These are phyloP conservation scores for Alexandromys fortis DNA, from an alignment of 2,113 vertebrate genomes.

Conservation along the genomic window DNA sequence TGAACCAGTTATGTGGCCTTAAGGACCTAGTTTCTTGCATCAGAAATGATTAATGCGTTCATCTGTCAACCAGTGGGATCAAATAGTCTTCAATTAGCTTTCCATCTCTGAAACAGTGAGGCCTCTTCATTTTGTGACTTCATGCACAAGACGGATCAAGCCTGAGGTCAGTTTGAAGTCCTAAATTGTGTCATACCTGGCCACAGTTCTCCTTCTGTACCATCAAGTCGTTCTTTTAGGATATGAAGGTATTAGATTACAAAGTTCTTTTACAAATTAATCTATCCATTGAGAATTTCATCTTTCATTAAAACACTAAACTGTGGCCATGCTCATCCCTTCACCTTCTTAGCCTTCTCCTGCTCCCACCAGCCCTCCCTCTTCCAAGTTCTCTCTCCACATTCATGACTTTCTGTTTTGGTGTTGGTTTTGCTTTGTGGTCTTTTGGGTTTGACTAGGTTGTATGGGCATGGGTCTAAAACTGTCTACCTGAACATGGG, in stretches of 20 bases:
- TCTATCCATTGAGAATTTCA: background rate
- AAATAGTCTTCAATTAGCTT: background rate
- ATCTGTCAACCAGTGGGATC: background rate
- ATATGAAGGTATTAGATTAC: background rate
- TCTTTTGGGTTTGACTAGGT: background rate
- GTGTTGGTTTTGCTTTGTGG: background rate
- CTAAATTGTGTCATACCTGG: background rate
- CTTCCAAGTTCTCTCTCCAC: no score
- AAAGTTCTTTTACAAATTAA: background rate
- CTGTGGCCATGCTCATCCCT: background rate
- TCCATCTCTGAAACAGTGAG: background rate
- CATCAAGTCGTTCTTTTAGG: background rate
- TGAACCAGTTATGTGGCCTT: background rate
- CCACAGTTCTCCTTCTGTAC: background rate
- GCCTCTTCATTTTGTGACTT: background rate
- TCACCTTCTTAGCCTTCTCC: background rate
- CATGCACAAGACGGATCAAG: background rate
- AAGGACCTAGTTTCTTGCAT: background rate
- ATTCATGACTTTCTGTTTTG: background rate
- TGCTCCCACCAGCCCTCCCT: no score
- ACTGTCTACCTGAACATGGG: no score
- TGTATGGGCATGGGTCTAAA: background rate
- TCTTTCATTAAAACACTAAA: background rate
- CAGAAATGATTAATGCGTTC: background rate
- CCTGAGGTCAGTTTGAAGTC: background rate